Evolutionary conservation across 2,113 vertebrate species (phyloP).

Genomic region (Leptocoma aspasia): DNA sequence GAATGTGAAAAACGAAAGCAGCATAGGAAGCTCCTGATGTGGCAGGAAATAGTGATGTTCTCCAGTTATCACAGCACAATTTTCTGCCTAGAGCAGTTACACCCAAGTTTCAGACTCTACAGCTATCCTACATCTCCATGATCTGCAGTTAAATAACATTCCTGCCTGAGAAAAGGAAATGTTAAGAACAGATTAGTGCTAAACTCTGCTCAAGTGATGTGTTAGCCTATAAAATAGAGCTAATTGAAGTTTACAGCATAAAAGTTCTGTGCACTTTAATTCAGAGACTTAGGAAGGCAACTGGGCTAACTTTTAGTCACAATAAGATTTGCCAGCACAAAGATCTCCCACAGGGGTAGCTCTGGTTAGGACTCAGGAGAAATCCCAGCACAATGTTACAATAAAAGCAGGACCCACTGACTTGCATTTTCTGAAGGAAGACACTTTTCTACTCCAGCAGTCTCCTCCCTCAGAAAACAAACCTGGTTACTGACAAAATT

Average conservation of each 20-base stretch:
- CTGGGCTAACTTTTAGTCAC: not conserved
- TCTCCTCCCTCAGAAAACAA: not conserved
- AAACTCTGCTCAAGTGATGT: not conserved
- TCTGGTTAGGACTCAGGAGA: not conserved
- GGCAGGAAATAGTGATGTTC: not conserved
- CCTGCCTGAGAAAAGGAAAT: not conserved
- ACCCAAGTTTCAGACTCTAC: not conserved
- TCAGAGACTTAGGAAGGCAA: not conserved
- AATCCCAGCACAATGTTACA: not conserved
- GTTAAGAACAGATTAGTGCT: not conserved
- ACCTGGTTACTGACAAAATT: not conserved
- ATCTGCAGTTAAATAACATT: not conserved
- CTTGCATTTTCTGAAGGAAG: not conserved
- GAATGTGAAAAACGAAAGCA: not conserved
- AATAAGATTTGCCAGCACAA: not conserved
- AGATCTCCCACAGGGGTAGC: not conserved
- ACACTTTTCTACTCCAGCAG: not conserved
- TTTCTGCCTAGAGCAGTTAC: not conserved
- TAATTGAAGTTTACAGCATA: not conserved
- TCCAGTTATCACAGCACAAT: not conserved
- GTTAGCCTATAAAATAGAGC: not conserved
- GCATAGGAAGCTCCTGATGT: not conserved
- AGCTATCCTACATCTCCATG: not conserved
- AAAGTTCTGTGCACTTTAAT: not conserved
- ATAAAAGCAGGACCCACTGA: accelerated